phyloP scores from a whole-genome alignment of 1,140 invertebrate genomes.

The Cydia fagiglandana region DNA sequence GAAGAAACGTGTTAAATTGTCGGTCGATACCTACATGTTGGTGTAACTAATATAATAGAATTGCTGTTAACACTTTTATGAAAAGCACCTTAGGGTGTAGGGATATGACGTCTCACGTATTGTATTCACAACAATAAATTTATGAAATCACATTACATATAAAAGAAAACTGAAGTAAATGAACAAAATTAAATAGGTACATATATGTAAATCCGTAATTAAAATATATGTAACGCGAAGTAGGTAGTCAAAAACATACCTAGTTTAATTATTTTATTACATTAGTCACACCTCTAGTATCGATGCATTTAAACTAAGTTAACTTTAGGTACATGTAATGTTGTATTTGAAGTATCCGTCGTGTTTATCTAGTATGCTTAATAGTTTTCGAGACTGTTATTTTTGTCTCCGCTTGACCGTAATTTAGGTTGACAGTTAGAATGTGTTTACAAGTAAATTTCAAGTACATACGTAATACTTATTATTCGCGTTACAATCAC shows the following conservation, averaged over 20 bases:
- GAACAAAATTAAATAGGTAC: too few relatives aligned
- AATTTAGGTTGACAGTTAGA: slow-evolving; percentile 26
- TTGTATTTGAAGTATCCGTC: not conserved
- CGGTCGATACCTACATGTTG: not conserved
- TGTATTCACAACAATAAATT: too few relatives aligned
- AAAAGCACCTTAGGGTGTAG: too few relatives aligned
- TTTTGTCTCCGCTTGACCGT: slow-evolving; percentile 22
- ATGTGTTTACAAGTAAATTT: slow-evolving; percentile 31
- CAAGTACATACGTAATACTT: slow-evolving; percentile 25
- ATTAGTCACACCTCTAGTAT: too few relatives aligned
- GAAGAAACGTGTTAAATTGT: slow-evolving; percentile 1
- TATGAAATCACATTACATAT: too few relatives aligned
- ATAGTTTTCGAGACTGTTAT: slow-evolving; percentile 4
- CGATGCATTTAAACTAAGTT: not conserved
- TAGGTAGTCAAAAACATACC: too few relatives aligned
- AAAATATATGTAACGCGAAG: too few relatives aligned
- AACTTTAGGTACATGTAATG: too few relatives aligned
- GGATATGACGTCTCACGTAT: too few relatives aligned
- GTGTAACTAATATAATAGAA: not conserved
- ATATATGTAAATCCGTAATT: too few relatives aligned
- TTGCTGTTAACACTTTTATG: not conserved
- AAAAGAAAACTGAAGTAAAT: too few relatives aligned
- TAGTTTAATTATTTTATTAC: too few relatives aligned
- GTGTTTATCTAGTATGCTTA: not conserved
- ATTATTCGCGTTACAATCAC: slow-evolving; percentile 28